Conservation (phyloP, 2,888 invertebrate species). For the Polydrusus tereticollis region DNA sequence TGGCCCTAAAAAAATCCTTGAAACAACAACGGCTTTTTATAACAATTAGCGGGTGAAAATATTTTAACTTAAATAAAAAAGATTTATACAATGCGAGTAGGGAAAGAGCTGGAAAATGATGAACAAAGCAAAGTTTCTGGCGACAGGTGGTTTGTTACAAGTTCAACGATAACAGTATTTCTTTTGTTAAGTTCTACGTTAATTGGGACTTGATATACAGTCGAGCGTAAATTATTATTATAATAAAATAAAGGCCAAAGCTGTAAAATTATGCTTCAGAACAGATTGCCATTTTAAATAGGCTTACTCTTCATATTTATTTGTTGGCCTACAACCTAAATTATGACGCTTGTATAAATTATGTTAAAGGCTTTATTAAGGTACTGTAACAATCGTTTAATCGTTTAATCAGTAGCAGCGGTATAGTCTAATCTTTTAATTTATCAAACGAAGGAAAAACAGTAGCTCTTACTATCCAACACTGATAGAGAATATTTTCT, state of each 20-base stretch:
- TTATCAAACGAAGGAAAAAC: no score
- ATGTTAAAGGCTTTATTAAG: no score
- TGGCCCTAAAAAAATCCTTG: no score
- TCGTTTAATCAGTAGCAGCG: no score
- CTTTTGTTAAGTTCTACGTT: background rate
- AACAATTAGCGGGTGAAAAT: no score
- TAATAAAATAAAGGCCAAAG: constrained; percentile 6
- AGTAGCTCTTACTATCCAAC: no score
- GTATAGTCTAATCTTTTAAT: no score
- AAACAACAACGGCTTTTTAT: no score
- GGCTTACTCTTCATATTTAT: background rate
- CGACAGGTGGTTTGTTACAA: background rate
- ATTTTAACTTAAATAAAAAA: background rate
- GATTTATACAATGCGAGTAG: background rate
- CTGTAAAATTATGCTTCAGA: background rate
- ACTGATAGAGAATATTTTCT: no score
- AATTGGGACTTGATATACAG: constrained; percentile 7
- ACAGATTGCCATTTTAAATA: background rate
- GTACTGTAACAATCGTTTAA: no score
- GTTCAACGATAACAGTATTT: constrained; percentile 1
- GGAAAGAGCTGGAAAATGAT: background rate
- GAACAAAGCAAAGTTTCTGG: background rate
- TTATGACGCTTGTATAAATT: background rate
- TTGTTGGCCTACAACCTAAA: background rate
- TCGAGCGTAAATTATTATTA: background rate